These are phyloP conservation scores for Aspiorhynchus laticeps DNA, from an alignment of 2,113 vertebrate species.

Conservation along the genomic window DNA sequence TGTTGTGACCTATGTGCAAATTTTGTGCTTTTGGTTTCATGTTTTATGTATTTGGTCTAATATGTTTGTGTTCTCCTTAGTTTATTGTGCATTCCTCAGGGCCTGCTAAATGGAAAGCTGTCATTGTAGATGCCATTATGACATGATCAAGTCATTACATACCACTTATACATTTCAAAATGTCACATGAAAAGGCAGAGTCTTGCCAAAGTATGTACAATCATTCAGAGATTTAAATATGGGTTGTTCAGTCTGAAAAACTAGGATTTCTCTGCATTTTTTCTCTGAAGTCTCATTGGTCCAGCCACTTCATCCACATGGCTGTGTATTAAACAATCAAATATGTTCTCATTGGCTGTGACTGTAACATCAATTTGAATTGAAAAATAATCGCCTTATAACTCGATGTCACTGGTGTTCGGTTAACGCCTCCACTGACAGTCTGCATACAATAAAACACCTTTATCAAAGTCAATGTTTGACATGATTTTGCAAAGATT, in stretches of 20 bases:
- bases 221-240: slow-evolving; percentile 6
- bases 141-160: not conserved
- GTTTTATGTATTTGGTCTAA: slow-evolving; percentile 20
- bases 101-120: not conserved
- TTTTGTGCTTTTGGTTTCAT: not conserved
- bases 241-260: not conserved
- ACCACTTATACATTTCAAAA: not conserved
- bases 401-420: not conserved
- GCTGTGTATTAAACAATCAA: not conserved
- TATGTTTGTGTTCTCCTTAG: not conserved
- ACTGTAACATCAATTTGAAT: not conserved
- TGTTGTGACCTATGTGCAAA: slow-evolving; percentile 5
- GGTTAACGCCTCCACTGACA: not conserved
- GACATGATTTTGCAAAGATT: not conserved
- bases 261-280: not conserved
- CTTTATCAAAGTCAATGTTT: not conserved
- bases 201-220: not conserved
- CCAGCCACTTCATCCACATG: not conserved
- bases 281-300: not conserved
- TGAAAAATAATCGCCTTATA: not conserved
- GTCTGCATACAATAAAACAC: not conserved
- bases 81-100: too few relatives aligned
- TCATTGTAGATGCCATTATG: not conserved
- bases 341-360: not conserved
- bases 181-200: not conserved